A percentile compares a stretch with the other conserved stretches of the same genome.
Evolutionary conservation across 2,888 invertebrate species (phyloP).

Genomic region (Chydorus sphaericus): DNA sequence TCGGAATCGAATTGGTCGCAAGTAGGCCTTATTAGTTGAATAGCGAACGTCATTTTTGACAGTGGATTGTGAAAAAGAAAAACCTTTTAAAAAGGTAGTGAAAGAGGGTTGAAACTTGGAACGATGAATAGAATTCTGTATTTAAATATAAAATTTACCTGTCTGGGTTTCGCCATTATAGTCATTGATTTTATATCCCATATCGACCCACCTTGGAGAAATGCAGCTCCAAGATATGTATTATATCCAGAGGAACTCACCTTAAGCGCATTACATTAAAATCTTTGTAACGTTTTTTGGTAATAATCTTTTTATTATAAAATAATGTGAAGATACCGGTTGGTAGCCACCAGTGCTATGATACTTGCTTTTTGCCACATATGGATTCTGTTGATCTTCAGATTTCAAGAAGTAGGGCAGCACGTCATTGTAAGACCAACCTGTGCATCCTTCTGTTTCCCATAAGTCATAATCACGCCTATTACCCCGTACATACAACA

Average conservation of each 20-base stretch:
- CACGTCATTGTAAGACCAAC: constrained; percentile 72
- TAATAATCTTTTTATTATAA: no score
- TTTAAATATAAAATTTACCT: no score
- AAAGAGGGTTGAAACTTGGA: no score
- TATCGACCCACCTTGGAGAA: no score
- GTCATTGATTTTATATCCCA: constrained; percentile 56
- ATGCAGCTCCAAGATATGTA: no score
- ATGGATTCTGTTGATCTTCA: constrained; percentile 75
- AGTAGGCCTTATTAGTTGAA: constrained; percentile 73
- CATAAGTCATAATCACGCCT: constrained; percentile 73
- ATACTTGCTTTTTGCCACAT: constrained; percentile 54
- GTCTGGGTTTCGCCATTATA: constrained; percentile 69
- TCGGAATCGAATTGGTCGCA: constrained; percentile 60
- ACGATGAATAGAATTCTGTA: no score
- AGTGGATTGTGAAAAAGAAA: constrained; percentile 75
- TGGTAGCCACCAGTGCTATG: constrained; percentile 64
- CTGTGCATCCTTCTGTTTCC: constrained; percentile 65
- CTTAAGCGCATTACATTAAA: no score
- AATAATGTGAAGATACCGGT: constrained; percentile 51
- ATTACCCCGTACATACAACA: constrained; percentile 83
- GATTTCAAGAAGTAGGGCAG: constrained; percentile 73
- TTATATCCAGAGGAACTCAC: no score
- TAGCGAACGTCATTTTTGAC: constrained; percentile 75
- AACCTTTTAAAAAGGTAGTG: no score
- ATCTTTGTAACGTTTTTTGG: no score